Base-by-base conservation (phyloP, 1,140 invertebrate genomes). In the Heliconius hermathena region DNA sequence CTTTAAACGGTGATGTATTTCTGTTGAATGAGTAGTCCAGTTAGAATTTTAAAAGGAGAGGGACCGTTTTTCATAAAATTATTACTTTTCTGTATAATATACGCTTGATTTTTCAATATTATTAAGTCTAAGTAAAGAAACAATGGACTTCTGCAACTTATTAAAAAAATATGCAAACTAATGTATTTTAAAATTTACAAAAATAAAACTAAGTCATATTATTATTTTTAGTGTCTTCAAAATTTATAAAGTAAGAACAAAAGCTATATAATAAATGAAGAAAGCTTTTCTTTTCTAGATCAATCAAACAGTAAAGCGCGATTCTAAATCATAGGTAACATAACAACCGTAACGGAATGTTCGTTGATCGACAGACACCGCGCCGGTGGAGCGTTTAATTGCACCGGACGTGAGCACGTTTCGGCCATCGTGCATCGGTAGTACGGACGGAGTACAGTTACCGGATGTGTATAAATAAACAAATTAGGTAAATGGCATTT, bases 301-400 rank as follows among this genome's bases (percentile, higher is more conserved):
- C 60, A 66, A 66, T 66, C 11, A 66, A 26, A 29, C 11, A 29
- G 60, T 66, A 66, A 57, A n/a, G 20, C n/a, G 20, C 54, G 9
- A 66, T 66, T 6, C 60, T 66, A 66, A 66, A 29, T 29, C 22
- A 66, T 66, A 66, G 22, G 60, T 66, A 66, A 66, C 60, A 26
- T 66, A 66, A 66, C 60, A 66, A 66, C 60, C 60, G 60, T 52
- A 33, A 36, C 73, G 73, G 57, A 57, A 74, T 60, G 73, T 74
- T 74, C 73, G 73, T 16, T 6, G 22, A 26, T 29, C 60, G 49
- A 49, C 29, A n/a, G 36, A 76, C 73, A 38, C 57, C 77, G 72
- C 73, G 52, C 57, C 77, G 72, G 38, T 74, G 81, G 75, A 79
- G 71, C 81, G 77, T 66, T 79, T 79, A 79, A 82, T 82, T 76